phyloP scores from a whole-genome alignment of 1,140 invertebrate genomes.

The Cydia strobilella region DNA sequence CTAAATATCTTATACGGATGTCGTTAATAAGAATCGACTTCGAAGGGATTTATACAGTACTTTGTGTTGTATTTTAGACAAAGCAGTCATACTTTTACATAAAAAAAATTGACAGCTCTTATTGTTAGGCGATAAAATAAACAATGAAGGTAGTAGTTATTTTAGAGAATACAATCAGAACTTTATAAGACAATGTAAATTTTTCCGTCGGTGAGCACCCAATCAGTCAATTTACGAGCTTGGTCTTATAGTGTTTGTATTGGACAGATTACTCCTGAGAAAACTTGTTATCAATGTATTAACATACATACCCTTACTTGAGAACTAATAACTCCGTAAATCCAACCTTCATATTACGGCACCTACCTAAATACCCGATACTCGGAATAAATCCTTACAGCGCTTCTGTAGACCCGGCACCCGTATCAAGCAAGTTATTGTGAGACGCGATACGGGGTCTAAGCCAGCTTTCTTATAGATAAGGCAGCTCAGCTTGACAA shows the following conservation, averaged over 20 bases:
- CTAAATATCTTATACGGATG: constrained; percentile 9
- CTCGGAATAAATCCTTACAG: constrained; percentile 46
- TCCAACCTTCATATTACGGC: constrained; percentile 11
- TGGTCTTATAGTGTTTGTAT: no score
- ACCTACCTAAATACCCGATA: neutral
- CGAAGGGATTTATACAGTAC: neutral
- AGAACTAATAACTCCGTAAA: neutral
- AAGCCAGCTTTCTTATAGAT: constrained; percentile 66
- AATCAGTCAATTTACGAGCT: no score
- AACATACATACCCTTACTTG: neutral
- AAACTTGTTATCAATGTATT: neutral
- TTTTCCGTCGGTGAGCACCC: no score
- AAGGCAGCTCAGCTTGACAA: constrained; percentile 68
- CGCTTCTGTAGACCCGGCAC: constrained; percentile 36
- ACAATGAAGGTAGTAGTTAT: neutral
- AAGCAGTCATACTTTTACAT: neutral
- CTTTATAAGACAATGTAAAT: no score
- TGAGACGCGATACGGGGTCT: constrained; percentile 59
- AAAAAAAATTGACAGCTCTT: neutral
- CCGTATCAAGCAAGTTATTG: constrained; percentile 59
- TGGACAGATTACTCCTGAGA: no score
- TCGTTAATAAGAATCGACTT: neutral
- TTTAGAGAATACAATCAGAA: neutral
- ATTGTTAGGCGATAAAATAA: neutral
- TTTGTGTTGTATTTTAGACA: no score